Percentiles rank a stretch among this genome's conserved stretches.
phyloP scores from a whole-genome alignment of 2,113 vertebrate genomes.

The Sinosuthora webbiana region DNA sequence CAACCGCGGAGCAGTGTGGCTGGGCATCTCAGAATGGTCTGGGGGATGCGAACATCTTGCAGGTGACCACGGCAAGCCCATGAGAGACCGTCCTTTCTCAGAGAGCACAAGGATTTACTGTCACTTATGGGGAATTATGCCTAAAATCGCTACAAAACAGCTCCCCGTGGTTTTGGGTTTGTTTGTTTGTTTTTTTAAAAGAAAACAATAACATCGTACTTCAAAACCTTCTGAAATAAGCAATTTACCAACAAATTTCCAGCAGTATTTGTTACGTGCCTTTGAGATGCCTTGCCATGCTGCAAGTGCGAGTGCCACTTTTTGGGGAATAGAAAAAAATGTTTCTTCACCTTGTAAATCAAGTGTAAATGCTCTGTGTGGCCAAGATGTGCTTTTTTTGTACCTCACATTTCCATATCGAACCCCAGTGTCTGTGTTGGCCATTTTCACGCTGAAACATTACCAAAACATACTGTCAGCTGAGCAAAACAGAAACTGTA shows the following conservation, averaged over 20 bases:
- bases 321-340: background rate
- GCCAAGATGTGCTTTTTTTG: background rate
- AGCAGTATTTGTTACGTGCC: rapidly evolving
- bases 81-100: background rate
- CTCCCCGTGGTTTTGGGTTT: background rate
- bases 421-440: rapidly evolving
- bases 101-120: background rate
- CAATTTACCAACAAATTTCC: background rate
- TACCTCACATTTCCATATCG: background rate
- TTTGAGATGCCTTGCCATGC: background rate
- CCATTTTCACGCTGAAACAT: background rate
- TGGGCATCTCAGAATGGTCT: background rate
- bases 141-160: background rate
- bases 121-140: background rate
- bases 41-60: background rate
- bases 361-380: background rate
- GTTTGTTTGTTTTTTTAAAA: no score
- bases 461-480: background rate
- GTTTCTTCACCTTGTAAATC: background rate
- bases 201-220: rapidly evolving
- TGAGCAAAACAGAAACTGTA: background rate
- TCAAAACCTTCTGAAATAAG: background rate
- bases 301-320: background rate
- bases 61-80: background rate
- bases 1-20: background rate